Conservation (phyloP, 1,140 invertebrate genomes). For the Caenorhabditis latens region DNA sequence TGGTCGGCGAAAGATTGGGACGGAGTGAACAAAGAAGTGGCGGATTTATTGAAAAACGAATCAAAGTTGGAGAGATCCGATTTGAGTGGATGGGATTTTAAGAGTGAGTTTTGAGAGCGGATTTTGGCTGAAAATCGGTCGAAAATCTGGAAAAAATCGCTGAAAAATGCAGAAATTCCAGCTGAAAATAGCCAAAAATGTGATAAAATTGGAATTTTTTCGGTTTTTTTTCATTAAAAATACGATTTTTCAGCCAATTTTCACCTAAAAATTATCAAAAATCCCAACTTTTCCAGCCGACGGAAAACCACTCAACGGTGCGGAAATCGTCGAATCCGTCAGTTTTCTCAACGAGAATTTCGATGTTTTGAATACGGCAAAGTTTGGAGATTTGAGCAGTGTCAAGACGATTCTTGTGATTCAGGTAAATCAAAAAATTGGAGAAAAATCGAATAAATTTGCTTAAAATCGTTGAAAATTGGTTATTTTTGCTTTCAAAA, state of each 20-base stretch:
- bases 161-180: not conserved
- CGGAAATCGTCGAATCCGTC: conserved; percentile 62
- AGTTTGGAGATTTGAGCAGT: conserved; percentile 68
- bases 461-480: too few relatives aligned
- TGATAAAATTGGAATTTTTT: too few relatives aligned
- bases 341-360: conserved; percentile 73
- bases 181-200: too few relatives aligned
- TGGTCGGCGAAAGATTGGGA: conserved; percentile 26
- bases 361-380: conserved; percentile 70
- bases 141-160: too few relatives aligned
- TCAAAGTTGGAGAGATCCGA: not conserved
- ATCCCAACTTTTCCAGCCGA: conserved; percentile 40
- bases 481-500: too few relatives aligned
- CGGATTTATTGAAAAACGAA: conserved; percentile 5
- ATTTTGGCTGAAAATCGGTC: not conserved
- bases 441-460: too few relatives aligned
- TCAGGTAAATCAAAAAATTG: conserved; percentile 72
- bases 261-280: too few relatives aligned
- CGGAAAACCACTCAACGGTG: conserved; percentile 22
- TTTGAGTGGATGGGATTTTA: conserved; percentile 23
- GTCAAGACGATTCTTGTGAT: conserved; percentile 73
- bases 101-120: not conserved
- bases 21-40: conserved; percentile 46
- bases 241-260: too few relatives aligned
- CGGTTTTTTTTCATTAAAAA: too few relatives aligned